Evolutionary conservation across 2,113 vertebrate species (phyloP), one percentile per base, ranked within the genome.

Genomic region (Coregonus clupeaformis): DNA sequence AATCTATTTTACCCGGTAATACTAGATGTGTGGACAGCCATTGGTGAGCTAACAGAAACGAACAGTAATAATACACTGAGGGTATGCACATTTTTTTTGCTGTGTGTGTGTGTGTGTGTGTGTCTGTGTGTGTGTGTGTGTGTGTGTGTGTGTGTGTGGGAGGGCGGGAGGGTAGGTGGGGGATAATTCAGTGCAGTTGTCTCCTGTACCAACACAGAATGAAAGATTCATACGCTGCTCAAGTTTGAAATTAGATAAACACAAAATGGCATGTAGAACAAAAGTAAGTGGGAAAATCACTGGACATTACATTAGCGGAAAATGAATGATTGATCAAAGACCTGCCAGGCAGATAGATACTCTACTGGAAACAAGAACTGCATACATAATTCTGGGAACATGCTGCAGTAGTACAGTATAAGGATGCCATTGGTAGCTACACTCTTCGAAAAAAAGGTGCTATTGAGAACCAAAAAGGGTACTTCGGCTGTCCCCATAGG

Each of bases 131-230:
- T 71, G 25, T 52, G 49, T 52, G 68, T 49, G 68, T n/a, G n/a
- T n/a, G n/a, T n/a, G n/a, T n/a, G 57, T n/a, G 6, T 30, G 69
- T 71, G 25, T 52, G 49, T 52, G 68, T 49, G 68, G 36, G 36
- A 42, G 25, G 27, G 6, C 36, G 36, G 57, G 55, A 16, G 6
- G 59, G 36, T 27, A 32, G 55, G n/a, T 30, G 5, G 62, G 68
- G 67, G 72, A 78, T 69, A 59, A 75, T 77, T 32, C 67, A 68
- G 29, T 11, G 16, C 64, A 45, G 29, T 65, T 63, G 22, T 75
- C 36, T 65, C 55, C 25, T 68, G 55, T 12, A 77, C 3, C n/a
- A 76, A 70, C 18, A 49, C n/a, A 32, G 57, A 74, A 72, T 47
- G 60, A 75, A 78, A 64, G 59, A 77, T 62, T 73, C n/a, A 70